Evolutionary conservation across 2,888 invertebrate genomes (phyloP).

Genomic region (Yponomeuta evonymella): DNA sequence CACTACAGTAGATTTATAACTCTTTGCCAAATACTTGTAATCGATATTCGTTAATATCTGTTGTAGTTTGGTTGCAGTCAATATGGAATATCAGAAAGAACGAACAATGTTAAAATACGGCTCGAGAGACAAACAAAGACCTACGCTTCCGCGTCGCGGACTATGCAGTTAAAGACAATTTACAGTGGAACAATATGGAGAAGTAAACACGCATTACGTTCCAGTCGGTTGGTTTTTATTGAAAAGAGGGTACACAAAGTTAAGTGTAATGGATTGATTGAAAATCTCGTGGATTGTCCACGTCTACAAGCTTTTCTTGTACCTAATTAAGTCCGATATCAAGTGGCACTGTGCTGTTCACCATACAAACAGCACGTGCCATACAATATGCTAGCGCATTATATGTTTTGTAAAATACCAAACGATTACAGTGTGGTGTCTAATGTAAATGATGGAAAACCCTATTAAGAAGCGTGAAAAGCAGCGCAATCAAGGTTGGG

Average conservation of each 20-base stretch:
- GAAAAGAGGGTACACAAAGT: conserved; percentile 29
- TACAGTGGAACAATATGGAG: conserved; percentile 23
- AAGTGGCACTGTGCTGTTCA: too few species aligned
- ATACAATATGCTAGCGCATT: too few species aligned
- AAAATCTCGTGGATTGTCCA: neutral
- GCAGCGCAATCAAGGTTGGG: neutral
- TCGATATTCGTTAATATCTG: too few species aligned
- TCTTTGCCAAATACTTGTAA: too few species aligned
- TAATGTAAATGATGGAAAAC: neutral
- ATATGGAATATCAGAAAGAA: too few species aligned
- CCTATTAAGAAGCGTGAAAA: conserved; percentile 1
- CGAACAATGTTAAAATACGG: too few species aligned
- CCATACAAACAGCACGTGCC: too few species aligned
- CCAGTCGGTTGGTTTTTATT: conserved; percentile 39
- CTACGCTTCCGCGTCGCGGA: neutral
- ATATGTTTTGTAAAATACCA: too few species aligned
- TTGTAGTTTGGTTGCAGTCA: too few species aligned
- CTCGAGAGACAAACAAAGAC: neutral
- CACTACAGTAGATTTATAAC: too few species aligned
- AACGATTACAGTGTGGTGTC: neutral
- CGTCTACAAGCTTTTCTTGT: too few species aligned
- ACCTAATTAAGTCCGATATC: too few species aligned
- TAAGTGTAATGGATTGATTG: neutral
- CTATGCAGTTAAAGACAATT: conserved; percentile 21
- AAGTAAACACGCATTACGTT: conserved; percentile 30